A percentile compares a stretch with the other conserved stretches of the same genome.
Evolutionary conservation across 2,888 invertebrate species (phyloP).

Genomic region (Melieria picta): DNA sequence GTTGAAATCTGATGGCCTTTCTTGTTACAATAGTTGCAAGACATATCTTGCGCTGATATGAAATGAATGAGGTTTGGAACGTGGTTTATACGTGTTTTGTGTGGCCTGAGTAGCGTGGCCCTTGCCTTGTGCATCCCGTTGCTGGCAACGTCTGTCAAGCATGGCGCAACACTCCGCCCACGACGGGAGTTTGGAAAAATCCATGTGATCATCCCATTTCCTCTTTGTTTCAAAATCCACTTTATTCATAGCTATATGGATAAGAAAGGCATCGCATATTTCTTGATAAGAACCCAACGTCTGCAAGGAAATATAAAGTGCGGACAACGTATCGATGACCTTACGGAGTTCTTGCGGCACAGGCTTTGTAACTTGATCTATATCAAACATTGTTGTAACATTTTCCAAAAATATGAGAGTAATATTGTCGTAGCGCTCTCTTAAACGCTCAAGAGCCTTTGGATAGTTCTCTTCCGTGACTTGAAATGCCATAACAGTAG

Average conservation of each 20-base stretch:
- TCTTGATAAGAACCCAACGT: neutral
- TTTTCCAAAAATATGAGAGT: slow-evolving; percentile 30
- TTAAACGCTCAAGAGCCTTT: slow-evolving; percentile 22
- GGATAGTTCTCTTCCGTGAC: slow-evolving; percentile 20
- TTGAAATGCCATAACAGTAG: slow-evolving; percentile 35
- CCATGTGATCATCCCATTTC: neutral
- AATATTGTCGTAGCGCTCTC: slow-evolving; percentile 34
- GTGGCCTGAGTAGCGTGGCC: neutral
- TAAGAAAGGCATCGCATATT: neutral
- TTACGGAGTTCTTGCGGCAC: too few species aligned
- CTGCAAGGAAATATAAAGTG: neutral
- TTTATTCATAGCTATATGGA: neutral
- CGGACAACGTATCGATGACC: too few species aligned
- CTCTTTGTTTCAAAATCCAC: neutral
- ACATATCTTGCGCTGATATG: too few species aligned
- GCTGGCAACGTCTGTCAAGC: neutral
- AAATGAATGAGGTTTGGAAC: too few species aligned
- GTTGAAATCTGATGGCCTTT: too few species aligned
- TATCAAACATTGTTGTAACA: too few species aligned
- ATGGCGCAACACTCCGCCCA: neutral
- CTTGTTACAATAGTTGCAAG: too few species aligned
- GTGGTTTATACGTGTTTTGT: too few species aligned
- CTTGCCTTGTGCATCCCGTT: neutral
- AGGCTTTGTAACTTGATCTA: too few species aligned
- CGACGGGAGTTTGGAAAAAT: neutral